These are phyloP conservation scores for Salarias fasciatus DNA, from an alignment of 2,797 vertebrate genomes.

Conservation along the genomic window DNA sequence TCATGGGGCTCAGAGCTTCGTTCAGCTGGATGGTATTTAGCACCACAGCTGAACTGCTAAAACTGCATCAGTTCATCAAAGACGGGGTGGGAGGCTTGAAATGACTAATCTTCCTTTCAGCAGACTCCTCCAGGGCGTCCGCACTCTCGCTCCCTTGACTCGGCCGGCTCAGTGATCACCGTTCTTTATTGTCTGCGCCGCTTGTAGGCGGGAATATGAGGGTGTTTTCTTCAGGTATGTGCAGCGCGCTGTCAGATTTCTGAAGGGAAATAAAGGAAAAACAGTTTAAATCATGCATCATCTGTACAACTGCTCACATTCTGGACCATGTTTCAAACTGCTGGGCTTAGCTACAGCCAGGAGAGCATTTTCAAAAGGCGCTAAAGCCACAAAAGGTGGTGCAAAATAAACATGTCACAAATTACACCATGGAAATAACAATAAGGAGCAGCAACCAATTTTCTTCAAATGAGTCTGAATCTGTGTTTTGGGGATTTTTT, in stretches of 20 bases:
- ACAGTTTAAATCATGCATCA: slow-evolving; percentile 12
- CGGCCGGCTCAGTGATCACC: slow-evolving; percentile 15
- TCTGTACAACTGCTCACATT: background rate
- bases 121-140: slow-evolving; percentile 22
- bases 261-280: slow-evolving; percentile 1
- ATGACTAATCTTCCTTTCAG: slow-evolving; percentile 41
- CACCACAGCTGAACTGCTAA: slow-evolving; percentile 39
- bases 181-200: slow-evolving; percentile 15
- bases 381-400: background rate
- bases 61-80: slow-evolving; percentile 36
- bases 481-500: slow-evolving; percentile 15
- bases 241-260: slow-evolving; percentile 9
- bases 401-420: background rate
- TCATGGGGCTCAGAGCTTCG: slow-evolving; percentile 6
- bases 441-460: background rate
- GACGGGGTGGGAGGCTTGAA: slow-evolving; percentile 39
- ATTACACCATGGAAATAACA: no score
- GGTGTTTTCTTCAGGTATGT: slow-evolving; percentile 22
- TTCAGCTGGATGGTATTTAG: slow-evolving; percentile 14
- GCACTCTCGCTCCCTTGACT: slow-evolving; percentile 26
- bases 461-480: background rate
- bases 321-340: background rate
- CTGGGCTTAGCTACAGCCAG: no score
- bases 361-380: background rate
- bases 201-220: slow-evolving; percentile 3